A percentile compares a stretch with the other conserved stretches of the same genome.
These are phyloP conservation scores for Athetis lepigone DNA, from an alignment of 2,888 invertebrate genomes.

Conservation along the genomic window DNA sequence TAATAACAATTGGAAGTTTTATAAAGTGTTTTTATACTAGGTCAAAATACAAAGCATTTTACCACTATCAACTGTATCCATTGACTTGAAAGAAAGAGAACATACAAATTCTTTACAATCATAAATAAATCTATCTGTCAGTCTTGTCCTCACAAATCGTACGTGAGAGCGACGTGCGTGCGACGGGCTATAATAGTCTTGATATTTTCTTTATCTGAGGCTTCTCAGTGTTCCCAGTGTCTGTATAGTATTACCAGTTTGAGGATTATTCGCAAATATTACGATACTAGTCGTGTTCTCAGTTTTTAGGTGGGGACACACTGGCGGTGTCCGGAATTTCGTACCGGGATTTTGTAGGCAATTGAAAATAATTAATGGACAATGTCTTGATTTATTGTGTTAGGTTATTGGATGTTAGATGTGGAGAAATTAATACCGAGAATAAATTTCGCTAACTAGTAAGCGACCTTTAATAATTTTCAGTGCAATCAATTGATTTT, in stretches of 20 bases:
- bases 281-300: conserved; percentile 73
- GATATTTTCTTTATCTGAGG: conserved; percentile 90
- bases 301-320: conserved; percentile 62
- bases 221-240: conserved; percentile 75
- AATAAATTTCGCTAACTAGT: background rate
- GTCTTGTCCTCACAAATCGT: conserved; percentile 69
- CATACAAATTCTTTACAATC: background rate
- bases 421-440: background rate
- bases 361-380: background rate
- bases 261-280: conserved; percentile 87
- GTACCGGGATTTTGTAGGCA: conserved; percentile 10
- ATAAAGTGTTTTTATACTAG: too few species aligned
- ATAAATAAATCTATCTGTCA: background rate
- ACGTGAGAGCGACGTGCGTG: conserved; percentile 81
- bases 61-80: too few species aligned
- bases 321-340: conserved; percentile 6
- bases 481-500: too few species aligned
- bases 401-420: background rate
- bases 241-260: conserved; percentile 86
- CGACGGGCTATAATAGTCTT: conserved; percentile 89
- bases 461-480: too few species aligned
- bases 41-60: too few species aligned
- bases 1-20: too few species aligned
- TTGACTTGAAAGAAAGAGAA: too few species aligned
- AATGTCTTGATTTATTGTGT: background rate